Percentiles rank a stretch among this genome's conserved stretches.
phyloP scores from a whole-genome alignment of 2,797 vertebrate species.

The Eidolon dupreanum region DNA sequence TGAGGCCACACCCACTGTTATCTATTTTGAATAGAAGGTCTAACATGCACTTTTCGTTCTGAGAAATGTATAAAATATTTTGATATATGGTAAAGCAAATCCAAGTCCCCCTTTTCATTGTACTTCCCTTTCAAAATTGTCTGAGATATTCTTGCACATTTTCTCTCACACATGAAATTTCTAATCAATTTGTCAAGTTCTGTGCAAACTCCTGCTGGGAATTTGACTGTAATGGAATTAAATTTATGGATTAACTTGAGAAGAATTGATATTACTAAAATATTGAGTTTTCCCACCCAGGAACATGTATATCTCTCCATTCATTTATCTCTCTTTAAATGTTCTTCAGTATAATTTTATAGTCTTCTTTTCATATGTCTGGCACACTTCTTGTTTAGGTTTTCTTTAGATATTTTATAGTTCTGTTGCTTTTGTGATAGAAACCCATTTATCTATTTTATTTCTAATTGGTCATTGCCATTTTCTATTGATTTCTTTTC shows the following conservation, averaged over 20 bases:
- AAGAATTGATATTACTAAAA: constrained; percentile 65
- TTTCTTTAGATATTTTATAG: constrained; percentile 44
- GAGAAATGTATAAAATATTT: constrained; percentile 70
- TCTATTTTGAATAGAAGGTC: constrained; percentile 55
- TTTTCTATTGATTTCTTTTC: constrained; percentile 45
- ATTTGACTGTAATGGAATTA: constrained; percentile 72
- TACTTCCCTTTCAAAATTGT: constrained; percentile 64
- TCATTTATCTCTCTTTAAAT: constrained; percentile 62
- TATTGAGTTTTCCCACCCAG: constrained; percentile 54
- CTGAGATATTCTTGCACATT: constrained; percentile 23
- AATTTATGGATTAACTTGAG: constrained; percentile 65
- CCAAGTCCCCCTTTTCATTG: constrained; percentile 47
- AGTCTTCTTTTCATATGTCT: constrained; percentile 55
- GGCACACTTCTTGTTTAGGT: constrained; percentile 53
- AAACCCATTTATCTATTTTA: constrained; percentile 45
- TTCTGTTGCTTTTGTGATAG: constrained; percentile 58
- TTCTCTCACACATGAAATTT: constrained; percentile 66
- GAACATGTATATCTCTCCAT: not conserved
- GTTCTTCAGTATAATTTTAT: constrained; percentile 60
- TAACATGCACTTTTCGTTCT: constrained; percentile 36
- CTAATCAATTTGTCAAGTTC: constrained; percentile 73
- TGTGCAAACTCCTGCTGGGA: constrained; percentile 66
- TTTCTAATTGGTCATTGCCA: constrained; percentile 29
- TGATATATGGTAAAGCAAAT: constrained; percentile 55
- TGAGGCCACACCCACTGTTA: constrained; percentile 40